These are phyloP conservation scores for Frankliniella fusca DNA, from an alignment of 2,888 invertebrate genomes.

Conservation along the genomic window DNA sequence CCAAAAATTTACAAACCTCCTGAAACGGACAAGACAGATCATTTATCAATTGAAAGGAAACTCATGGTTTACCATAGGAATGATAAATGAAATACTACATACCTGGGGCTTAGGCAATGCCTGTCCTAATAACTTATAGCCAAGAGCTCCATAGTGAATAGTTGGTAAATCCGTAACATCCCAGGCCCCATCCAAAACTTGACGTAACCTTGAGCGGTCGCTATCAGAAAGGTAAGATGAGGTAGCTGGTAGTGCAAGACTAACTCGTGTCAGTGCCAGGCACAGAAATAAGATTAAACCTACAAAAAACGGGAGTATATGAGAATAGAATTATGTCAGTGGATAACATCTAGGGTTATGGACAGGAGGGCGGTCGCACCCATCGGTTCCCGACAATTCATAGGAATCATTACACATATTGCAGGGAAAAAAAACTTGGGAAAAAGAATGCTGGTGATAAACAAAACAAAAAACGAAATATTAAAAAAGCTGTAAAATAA, in stretches of 20 bases:
- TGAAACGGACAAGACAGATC: conserved; percentile 41
- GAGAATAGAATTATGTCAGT: background rate
- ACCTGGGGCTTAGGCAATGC: conserved; percentile 58
- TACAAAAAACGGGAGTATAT: background rate
- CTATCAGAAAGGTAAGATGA: conserved; percentile 40
- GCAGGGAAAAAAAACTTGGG: background rate
- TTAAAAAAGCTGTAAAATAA: background rate
- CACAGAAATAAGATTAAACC: background rate
- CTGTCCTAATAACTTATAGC: conserved; percentile 63
- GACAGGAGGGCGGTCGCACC: background rate
- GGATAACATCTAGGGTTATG: background rate
- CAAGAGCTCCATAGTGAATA: conserved; percentile 69
- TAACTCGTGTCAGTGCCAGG: background rate
- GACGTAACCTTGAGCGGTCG: conserved; percentile 41
- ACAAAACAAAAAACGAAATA: background rate
- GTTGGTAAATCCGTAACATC: conserved; percentile 56
- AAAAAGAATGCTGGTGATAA: background rate
- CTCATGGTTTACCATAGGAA: conserved; percentile 32
- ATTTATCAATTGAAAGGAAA: conserved; percentile 15
- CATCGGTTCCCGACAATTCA: too few relatives aligned
- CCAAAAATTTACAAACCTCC: conserved; percentile 51
- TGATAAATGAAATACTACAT: conserved; percentile 40
- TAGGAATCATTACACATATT: background rate
- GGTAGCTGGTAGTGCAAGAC: conserved; percentile 35
- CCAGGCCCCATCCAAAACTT: conserved; percentile 39